Evolutionary conservation across 2,888 invertebrate genomes (phyloP).

Genomic region (Idaea aversata): DNA sequence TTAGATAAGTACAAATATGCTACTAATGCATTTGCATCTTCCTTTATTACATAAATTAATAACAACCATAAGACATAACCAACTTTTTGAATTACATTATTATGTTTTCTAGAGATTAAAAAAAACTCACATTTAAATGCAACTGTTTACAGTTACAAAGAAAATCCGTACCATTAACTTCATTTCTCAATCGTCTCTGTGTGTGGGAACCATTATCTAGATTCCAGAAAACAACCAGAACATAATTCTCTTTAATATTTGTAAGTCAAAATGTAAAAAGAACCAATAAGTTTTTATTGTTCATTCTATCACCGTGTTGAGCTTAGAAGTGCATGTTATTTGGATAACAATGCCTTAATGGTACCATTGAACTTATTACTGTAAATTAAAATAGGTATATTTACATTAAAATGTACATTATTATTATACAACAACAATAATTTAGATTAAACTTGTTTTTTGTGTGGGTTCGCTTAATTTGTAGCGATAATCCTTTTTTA

Average conservation of each 20-base stretch:
- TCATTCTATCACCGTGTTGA: background rate
- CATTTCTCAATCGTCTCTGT: background rate
- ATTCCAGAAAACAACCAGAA: background rate
- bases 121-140: too few relatives aligned
- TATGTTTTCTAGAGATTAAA: too few relatives aligned
- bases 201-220: background rate
- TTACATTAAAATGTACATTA: background rate
- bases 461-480: conserved; percentile 1
- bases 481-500: conserved; percentile 1
- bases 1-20: too few relatives aligned
- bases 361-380: background rate
- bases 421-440: background rate
- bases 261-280: background rate
- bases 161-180: too few relatives aligned
- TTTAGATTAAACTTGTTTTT: background rate
- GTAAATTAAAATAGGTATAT: background rate
- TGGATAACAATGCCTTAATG: background rate
- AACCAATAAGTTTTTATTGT: background rate
- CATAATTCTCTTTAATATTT: conserved; percentile 1
- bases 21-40: too few relatives aligned
- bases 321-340: conserved; percentile 1
- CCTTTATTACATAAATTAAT: too few relatives aligned
- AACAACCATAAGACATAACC: too few relatives aligned
- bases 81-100: too few relatives aligned
- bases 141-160: too few relatives aligned